phyloP scores from a whole-genome alignment of 2,113 vertebrate species.

The Riparia riparia region DNA sequence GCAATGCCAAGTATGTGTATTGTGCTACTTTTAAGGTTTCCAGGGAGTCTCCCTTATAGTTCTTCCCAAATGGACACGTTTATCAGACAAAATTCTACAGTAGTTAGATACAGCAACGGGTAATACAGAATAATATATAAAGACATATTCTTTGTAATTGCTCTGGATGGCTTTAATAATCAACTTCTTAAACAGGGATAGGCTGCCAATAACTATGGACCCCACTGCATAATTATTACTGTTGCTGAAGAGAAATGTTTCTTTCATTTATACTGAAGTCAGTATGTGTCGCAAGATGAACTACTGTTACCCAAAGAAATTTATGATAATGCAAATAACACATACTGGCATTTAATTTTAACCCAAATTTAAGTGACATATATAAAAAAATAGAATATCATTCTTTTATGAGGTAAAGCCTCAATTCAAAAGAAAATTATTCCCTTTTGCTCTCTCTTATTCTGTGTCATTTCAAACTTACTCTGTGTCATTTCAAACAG shows the following conservation, averaged over 20 bases:
- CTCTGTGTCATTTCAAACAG: neutral
- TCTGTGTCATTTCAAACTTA: neutral
- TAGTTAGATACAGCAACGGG: neutral
- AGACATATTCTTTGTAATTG: fast-evolving
- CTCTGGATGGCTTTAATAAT: neutral
- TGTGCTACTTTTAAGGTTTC: neutral
- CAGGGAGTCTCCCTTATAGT: neutral
- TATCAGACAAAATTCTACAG: neutral
- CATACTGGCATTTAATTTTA: neutral
- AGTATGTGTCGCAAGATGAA: neutral
- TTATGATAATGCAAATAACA: neutral
- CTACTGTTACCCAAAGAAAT: neutral
- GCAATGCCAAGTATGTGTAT: fast-evolving
- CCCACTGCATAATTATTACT: neutral
- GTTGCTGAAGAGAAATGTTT: neutral
- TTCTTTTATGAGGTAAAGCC: neutral
- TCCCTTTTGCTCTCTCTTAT: neutral
- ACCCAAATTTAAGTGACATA: neutral
- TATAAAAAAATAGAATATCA: neutral
- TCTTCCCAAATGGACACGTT: neutral
- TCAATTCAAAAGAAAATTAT: neutral
- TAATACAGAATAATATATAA: neutral
- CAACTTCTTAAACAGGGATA: neutral
- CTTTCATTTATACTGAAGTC: neutral
- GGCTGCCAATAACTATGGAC: neutral